Conservation (phyloP, 2,113 vertebrate genomes). For the Bostrychus sinensis region DNA sequence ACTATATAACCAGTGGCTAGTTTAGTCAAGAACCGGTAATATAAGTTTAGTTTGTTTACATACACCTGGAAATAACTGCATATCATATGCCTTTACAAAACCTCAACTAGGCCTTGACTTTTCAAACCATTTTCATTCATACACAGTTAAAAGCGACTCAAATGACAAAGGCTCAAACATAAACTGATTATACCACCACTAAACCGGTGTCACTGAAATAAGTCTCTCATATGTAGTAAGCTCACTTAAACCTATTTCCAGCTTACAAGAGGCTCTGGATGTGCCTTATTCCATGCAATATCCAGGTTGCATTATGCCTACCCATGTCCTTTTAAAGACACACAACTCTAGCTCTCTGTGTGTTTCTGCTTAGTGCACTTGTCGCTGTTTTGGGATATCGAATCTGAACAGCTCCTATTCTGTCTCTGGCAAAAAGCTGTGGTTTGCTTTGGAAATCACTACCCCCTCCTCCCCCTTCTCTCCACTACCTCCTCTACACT, state of each 20-base stretch:
- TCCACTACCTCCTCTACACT: conserved; percentile 34
- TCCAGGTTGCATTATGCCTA: no score
- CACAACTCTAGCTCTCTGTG: neutral
- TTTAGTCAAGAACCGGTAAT: no score
- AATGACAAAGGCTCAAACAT: no score
- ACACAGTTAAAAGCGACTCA: no score
- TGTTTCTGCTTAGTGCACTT: neutral
- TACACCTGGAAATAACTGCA: no score
- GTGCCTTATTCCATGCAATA: no score
- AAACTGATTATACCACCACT: no score
- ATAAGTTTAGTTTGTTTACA: no score
- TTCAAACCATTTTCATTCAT: no score
- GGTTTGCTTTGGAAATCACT: conserved; percentile 38
- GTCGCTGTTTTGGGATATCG: neutral
- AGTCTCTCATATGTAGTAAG: neutral
- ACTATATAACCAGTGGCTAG: no score
- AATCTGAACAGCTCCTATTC: neutral
- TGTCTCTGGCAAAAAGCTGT: conserved; percentile 33
- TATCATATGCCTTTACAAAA: no score
- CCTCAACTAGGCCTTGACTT: no score
- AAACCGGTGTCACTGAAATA: neutral
- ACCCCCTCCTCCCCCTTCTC: conserved; percentile 12
- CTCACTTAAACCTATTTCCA: neutral
- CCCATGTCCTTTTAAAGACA: neutral
- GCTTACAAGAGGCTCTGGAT: neutral